phyloP scores from a whole-genome alignment of 64 coral and sea anemone genomes.

The Orbicella faveolata region DNA sequence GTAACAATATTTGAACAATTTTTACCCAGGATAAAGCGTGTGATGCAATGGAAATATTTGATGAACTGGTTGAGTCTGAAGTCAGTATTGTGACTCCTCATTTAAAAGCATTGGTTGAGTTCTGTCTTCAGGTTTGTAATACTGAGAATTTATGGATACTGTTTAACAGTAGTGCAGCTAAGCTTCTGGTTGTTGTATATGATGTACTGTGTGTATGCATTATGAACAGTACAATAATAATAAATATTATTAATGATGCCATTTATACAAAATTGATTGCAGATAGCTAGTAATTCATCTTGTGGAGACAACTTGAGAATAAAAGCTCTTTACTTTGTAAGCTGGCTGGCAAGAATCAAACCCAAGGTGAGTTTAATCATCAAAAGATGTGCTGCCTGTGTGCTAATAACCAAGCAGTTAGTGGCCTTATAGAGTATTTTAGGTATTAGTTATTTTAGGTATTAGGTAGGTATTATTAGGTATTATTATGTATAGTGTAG shows the following conservation, averaged over 20 bases:
- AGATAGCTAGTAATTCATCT: constrained; percentile 86
- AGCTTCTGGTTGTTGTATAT: too few relatives aligned
- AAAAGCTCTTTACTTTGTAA: constrained; percentile 92
- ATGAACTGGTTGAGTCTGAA: constrained; percentile 98
- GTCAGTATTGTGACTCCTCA: constrained; percentile 98
- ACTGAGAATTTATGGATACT: background rate
- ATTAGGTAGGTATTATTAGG: too few relatives aligned
- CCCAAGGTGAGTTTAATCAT: constrained; percentile 60
- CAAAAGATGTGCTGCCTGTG: too few relatives aligned
- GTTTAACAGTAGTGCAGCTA: too few relatives aligned
- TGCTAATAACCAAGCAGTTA: too few relatives aligned
- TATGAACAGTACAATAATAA: too few relatives aligned
- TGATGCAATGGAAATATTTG: constrained; percentile 99
- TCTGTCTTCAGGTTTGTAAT: constrained; percentile 79
- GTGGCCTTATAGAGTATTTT: too few relatives aligned
- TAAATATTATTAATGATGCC: too few relatives aligned
- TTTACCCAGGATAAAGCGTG: constrained; percentile 82
- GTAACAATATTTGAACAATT: background rate
- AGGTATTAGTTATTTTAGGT: too few relatives aligned
- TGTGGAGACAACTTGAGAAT: constrained; percentile 80
- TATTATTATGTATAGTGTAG: too few relatives aligned
- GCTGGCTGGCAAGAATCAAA: constrained; percentile 94
- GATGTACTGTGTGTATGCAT: too few relatives aligned
- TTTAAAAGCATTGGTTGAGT: constrained; percentile 83
- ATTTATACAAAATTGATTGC: background rate